Percentiles rank a stretch among this genome's conserved stretches.
Evolutionary conservation across 2,113 vertebrate genomes (phyloP).

Genomic region (Erythrocebus patas): DNA sequence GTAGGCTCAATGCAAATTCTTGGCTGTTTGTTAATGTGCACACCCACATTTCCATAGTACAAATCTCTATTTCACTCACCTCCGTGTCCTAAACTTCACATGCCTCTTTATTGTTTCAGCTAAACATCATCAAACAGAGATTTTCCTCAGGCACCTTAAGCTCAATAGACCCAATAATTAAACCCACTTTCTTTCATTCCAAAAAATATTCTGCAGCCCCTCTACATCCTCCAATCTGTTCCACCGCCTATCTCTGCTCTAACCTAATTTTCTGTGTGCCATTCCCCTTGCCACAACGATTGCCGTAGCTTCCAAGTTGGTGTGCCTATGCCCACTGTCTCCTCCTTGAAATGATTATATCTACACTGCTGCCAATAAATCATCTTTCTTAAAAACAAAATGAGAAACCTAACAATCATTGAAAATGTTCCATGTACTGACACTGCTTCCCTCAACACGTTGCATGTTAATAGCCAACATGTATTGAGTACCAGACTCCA

Average conservation of each 20-base stretch:
- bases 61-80: background rate
- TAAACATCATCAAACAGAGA: background rate
- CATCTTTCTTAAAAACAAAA: background rate
- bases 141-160: background rate
- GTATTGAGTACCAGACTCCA: background rate
- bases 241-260: background rate
- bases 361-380: background rate
- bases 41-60: background rate
- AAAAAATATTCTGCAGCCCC: background rate
- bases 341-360: background rate
- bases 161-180: background rate
- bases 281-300: background rate
- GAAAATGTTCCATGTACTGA: background rate
- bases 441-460: background rate
- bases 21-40: background rate
- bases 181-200: background rate
- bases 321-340: background rate
- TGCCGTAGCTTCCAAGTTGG: background rate
- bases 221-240: background rate
- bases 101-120: background rate
- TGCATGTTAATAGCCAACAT: background rate
- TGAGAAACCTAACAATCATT: background rate
- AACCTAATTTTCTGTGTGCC: background rate
- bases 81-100: background rate
- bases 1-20: background rate